Evolutionary conservation across 2,888 invertebrate species (phyloP).

Genomic region (Drosophila diplacantha): DNA sequence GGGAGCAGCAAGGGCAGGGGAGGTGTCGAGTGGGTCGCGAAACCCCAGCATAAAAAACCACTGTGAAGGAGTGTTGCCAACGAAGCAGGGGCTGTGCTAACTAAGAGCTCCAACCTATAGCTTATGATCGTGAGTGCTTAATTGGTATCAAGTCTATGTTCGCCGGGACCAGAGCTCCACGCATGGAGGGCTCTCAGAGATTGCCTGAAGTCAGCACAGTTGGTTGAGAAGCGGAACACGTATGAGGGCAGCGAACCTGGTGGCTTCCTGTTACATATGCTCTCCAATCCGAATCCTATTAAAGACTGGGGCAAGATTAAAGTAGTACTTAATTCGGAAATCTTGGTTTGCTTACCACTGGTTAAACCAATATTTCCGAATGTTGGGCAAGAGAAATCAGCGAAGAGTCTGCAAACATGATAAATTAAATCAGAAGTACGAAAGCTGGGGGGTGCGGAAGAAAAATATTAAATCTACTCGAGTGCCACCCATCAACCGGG

Average conservation of each 20-base stretch:
- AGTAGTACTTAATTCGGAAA: not conserved
- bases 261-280: not conserved
- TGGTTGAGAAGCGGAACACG: not conserved
- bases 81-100: not conserved
- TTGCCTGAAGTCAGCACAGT: not conserved
- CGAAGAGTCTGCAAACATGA: conserved; percentile 19
- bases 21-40: conserved; percentile 37
- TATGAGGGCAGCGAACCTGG: not conserved
- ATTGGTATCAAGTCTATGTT: conserved; percentile 39
- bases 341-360: not conserved
- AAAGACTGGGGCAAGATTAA: not conserved
- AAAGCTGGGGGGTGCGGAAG: conserved; percentile 15
- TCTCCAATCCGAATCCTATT: not conserved
- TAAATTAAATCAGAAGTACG: conserved; percentile 31
- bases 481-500: conserved; percentile 37
- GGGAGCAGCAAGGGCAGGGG: conserved; percentile 2
- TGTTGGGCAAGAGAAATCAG: conserved; percentile 9
- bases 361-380: not conserved
- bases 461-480: conserved; percentile 49
- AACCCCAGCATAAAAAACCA: conserved; percentile 20
- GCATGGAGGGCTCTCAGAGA: not conserved
- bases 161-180: not conserved
- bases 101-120: conserved; percentile 10
- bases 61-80: not conserved
- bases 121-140: conserved; percentile 37